Base-by-base conservation (phyloP, 2,888 invertebrate species). In the Agrypnus murinus region DNA sequence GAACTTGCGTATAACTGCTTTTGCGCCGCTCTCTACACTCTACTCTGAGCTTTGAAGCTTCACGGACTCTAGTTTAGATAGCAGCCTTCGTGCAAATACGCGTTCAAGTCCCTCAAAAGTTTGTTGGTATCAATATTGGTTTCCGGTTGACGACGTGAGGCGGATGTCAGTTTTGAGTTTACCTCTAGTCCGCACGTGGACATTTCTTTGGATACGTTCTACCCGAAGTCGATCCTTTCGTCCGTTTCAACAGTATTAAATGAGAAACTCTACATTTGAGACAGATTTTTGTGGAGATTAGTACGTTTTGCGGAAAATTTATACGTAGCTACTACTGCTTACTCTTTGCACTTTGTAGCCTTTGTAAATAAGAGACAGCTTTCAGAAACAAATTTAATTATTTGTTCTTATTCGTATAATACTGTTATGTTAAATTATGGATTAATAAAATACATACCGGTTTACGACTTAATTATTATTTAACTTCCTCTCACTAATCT, bases 251-350 rank as follows among this genome's bases (percentile, higher is more conserved):
- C 79, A 79, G 79, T 76, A 79, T 80, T 80, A 80, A 81, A 80
- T 78, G 80, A 78, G 80, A 79, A 79, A 78, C 78, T 74, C 75
- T 67, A 69, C 74, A 75, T 78, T 78, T 74, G 76, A 80, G 80
- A 78, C 80, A 78, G 81, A 80, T 81, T 81, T 80, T 80, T 79
- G 74, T 77, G 74, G 77, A 78, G 80, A 81, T 81, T 81, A 80
- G 66, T 68, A 55, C 65, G 63, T 63, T 65, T 72, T 72, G 66
- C 65, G 64, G 68, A 58, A 71, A 67, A 60, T 68, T 55, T 55
- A 55, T 55, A 36, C 36, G 14, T 55, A 55, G 17, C 36, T 10
- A 55, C 50, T 48, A 17, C 50, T 32, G 12, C 50, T 32, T 36
- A 38, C 55, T 55, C 55, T 36, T 38, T 38, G 15, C 36, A 36